Base-by-base conservation (phyloP, 2,888 invertebrate species). In the Pollenia angustigena region DNA sequence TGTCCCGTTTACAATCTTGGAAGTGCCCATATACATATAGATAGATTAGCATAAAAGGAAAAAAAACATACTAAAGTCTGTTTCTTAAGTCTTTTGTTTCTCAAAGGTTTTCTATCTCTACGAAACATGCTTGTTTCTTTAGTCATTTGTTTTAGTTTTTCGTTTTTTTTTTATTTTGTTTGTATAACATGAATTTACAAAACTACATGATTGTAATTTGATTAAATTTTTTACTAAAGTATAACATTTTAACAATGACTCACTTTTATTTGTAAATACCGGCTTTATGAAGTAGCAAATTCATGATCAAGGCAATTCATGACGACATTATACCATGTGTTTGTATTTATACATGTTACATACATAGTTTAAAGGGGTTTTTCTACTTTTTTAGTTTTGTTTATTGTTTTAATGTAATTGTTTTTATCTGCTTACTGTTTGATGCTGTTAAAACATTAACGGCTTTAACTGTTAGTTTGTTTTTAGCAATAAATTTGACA, bases 71-170 rank as follows among this genome's bases (percentile, higher is more conserved):
- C 1, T 23, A 23, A 72, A 10, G 76, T 81, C 79, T 81, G 75
- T 68, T 46, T 50, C 80, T 81, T 81, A 84, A 87, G 74, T 87
- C 81, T 81, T 81, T 85, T 42, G 72, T 76, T 72, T 72, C 40
- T 23, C 11, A 23, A 14, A 3, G 1, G 42, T 74, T 46, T 18
- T 44, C 50, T 16, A 14, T 32, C 40, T 44, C 69, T 60, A 10
- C 7, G 3, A 64, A 60, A 66, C 64, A 60, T 58, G 71, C 52
- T 76, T 75, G 23, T 48, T 48, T 68, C 16, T 48, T 69, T 62
- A 66, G 69, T 32, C 23, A 60, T 60, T 52, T 3, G 4, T 6
- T 32, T 4, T 44, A n/a, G 32, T 9, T 2, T 44, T 54, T 66
- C 6, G n/a, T 6, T 64, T 6, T 68, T 58, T 46, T 64, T 18